A percentile compares a stretch with the other conserved stretches of the same genome.
phyloP scores from a whole-genome alignment of 1,140 invertebrate species.

The Bombus pascuorum region DNA sequence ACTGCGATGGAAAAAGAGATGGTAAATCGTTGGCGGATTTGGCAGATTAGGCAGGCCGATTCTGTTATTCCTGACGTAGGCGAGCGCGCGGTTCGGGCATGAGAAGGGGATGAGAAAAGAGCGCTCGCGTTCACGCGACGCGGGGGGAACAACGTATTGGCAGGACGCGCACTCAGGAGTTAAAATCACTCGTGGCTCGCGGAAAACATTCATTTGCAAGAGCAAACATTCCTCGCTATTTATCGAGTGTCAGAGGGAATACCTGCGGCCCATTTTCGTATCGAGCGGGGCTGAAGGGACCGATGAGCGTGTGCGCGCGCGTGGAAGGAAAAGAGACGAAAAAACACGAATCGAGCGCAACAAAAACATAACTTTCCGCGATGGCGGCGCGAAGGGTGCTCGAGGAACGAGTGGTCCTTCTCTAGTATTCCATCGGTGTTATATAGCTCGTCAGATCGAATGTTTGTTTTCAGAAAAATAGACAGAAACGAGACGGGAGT shows the following conservation, averaged over 20 bases:
- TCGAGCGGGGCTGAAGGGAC: constrained; percentile 61
- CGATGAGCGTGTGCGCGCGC: constrained; percentile 1
- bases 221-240: constrained; percentile 65
- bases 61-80: constrained; percentile 10
- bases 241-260: constrained; percentile 68
- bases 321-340: constrained; percentile 33
- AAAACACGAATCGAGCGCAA: constrained; percentile 68
- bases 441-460: constrained; percentile 69
- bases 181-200: constrained; percentile 56
- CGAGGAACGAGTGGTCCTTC: constrained; percentile 69
- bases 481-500: constrained; percentile 63
- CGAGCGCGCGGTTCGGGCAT: background rate
- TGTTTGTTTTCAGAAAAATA: constrained; percentile 70
- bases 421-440: constrained; percentile 67
- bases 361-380: constrained; percentile 70
- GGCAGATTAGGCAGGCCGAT: background rate
- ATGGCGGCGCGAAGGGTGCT: constrained; percentile 68
- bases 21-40: background rate
- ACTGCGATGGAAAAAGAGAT: too few species aligned
- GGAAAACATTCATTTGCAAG: constrained; percentile 65
- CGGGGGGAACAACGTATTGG: constrained; percentile 7
- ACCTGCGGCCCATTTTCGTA: constrained; percentile 68
- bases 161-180: constrained; percentile 43
- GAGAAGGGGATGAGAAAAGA: background rate
- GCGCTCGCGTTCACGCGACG: background rate